Conservation (phyloP, 92 coral and sea anemone genomes). For the Anthopleura xanthogrammica region DNA sequence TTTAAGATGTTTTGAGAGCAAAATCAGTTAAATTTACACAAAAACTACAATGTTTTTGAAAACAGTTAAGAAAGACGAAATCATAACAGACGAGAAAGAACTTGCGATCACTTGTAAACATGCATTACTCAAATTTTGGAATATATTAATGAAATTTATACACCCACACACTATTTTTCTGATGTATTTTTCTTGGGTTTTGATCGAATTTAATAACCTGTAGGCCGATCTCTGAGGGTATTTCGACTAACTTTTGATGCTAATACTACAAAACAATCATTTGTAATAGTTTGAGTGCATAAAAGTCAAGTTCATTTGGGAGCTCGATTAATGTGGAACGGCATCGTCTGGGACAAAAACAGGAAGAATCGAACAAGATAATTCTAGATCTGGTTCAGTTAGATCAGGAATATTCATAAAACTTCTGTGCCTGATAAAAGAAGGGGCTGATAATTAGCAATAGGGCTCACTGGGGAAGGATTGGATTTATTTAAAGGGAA, state of each 20-base stretch:
- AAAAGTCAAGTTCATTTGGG: conserved; percentile 4
- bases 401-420: neutral
- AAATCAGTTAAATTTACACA: neutral
- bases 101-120: neutral
- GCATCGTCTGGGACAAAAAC: neutral
- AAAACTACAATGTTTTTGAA: neutral
- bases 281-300: neutral
- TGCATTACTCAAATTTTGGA: neutral
- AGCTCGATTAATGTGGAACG: neutral
- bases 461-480: neutral
- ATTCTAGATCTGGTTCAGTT: neutral
- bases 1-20: neutral
- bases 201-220: neutral
- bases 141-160: neutral
- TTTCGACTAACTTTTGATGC: neutral
- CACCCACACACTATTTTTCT: neutral
- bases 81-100: neutral
- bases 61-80: neutral
- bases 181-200: neutral
- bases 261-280: neutral
- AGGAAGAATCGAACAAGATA: neutral
- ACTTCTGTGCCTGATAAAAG: neutral
- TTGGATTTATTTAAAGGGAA: neutral
- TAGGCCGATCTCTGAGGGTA: neutral
- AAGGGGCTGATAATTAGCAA: neutral